Conservation (phyloP, 2,888 invertebrate genomes). For the Biston betularia region DNA sequence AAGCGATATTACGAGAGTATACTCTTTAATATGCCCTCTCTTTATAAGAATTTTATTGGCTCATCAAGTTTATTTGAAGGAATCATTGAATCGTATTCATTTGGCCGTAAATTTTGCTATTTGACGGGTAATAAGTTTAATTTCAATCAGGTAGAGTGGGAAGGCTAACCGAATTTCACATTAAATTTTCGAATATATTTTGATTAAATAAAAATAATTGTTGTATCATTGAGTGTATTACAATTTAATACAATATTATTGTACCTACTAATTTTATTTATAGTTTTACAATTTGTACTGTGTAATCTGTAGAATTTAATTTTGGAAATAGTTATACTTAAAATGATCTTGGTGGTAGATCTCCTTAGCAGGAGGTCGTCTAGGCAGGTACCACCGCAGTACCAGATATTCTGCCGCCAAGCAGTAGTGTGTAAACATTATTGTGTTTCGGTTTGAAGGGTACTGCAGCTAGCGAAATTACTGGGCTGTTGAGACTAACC, state of each 20-base stretch:
- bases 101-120: constrained; percentile 35
- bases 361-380: no score
- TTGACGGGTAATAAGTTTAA: constrained; percentile 42
- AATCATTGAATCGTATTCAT: constrained; percentile 49
- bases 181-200: constrained; percentile 7
- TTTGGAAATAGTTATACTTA: no score
- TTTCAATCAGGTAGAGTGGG: constrained; percentile 43
- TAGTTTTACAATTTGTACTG: no score
- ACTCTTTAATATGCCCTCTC: constrained; percentile 59
- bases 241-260: not conserved
- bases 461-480: no score
- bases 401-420: no score
- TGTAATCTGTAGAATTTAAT: no score
- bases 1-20: constrained; percentile 56
- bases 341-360: no score
- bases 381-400: no score
- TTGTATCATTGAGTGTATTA: not conserved
- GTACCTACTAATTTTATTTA: no score
- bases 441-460: no score
- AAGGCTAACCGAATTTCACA: constrained; percentile 25
- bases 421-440: no score
- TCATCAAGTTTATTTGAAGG: constrained; percentile 55
- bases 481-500: no score
- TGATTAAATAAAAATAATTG: constrained; percentile 2
- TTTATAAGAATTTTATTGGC: constrained; percentile 57